Evolutionary conservation across 2,113 vertebrate genomes (phyloP), one percentile per base, ranked within the genome.

Genomic region (Alaudala cheleensis): DNA sequence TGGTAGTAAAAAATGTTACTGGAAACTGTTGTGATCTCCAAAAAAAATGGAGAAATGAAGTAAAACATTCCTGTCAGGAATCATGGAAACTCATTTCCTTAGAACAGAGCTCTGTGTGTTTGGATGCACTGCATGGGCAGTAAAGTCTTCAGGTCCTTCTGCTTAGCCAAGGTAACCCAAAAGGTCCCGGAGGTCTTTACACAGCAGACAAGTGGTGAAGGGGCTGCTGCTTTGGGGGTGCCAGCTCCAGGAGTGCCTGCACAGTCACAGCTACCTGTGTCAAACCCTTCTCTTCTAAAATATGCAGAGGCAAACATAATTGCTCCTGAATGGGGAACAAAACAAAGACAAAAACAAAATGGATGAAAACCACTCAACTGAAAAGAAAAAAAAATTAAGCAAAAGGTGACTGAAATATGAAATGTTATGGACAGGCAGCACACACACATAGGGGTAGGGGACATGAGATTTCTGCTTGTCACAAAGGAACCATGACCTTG

Each of bases 231-330:
- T 99, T 98, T 92, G 98, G 99, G 24, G 99, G 99, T 79, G 99
- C 99, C 88, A 99, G 98, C 54, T 99, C 98, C 96, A 99, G 98
- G 97, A 99, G 98, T 33, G 99, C 98, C 80, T 98, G 97, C 58
- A 99, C 99, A 15, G 99, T 99, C 93, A 98, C 98, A 23, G 99
- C 99, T 93, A 99, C 99, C 98, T 99, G 99, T 96, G 98, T 97
- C 98, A 99, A 98, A 94, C 99, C 99, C 92, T 98, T 98, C 98
- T 99, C 99, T 98, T 99, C 99, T 98, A 99, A 98, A 98, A 99
- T 99, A 98, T 99, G 99, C 49, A 99, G 99, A 96, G 99, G 99
- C 97, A 99, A 98, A 98, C 99, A 99, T 97, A 99, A 98, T 96
- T 98, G 98, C 95, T 98, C 99, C 99, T 99, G 97, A 89, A 97